A percentile compares a stretch with the other conserved stretches of the same genome.
These are phyloP conservation scores for Caiman crocodilus DNA, from an alignment of 2,797 vertebrate species.

Conservation along the genomic window DNA sequence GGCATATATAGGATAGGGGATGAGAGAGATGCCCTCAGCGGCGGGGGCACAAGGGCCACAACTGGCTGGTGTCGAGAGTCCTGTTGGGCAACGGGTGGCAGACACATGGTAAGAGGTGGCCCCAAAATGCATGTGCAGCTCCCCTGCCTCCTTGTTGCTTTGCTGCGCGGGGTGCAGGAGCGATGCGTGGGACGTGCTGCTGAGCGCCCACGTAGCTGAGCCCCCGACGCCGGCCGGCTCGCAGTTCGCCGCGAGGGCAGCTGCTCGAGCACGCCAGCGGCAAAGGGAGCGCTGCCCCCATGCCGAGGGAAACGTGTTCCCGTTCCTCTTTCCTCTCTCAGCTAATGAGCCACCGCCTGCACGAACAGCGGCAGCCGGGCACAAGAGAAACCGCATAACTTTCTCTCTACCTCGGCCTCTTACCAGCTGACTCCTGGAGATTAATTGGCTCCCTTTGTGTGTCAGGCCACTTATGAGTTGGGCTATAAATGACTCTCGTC, in stretches of 20 bases:
- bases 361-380: too few relatives aligned
- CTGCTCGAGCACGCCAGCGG: too few relatives aligned
- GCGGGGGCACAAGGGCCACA: too few relatives aligned
- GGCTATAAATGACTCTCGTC: slow-evolving; percentile 47
- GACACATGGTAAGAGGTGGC: not conserved
- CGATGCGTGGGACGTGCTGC: not conserved
- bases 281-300: not conserved
- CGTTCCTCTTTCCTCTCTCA: rapidly evolving
- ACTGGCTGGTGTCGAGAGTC: not conserved
- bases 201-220: not conserved
- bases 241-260: not conserved
- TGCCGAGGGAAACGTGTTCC: too few relatives aligned
- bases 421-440: slow-evolving; percentile 33
- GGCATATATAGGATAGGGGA: not conserved
- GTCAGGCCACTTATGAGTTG: slow-evolving; percentile 30
- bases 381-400: slow-evolving; percentile 11
- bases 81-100: not conserved
- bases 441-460: slow-evolving; percentile 65
- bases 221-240: not conserved
- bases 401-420: not conserved
- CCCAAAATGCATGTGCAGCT: not conserved
- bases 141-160: too few relatives aligned
- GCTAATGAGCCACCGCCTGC: rapidly evolving
- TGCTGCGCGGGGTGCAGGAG: too few relatives aligned
- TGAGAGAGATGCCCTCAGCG: not conserved